Evolutionary conservation across 92 coral and sea anemone genomes (phyloP), one percentile per base, ranked within the genome.

Genomic region (Porites evermanni): DNA sequence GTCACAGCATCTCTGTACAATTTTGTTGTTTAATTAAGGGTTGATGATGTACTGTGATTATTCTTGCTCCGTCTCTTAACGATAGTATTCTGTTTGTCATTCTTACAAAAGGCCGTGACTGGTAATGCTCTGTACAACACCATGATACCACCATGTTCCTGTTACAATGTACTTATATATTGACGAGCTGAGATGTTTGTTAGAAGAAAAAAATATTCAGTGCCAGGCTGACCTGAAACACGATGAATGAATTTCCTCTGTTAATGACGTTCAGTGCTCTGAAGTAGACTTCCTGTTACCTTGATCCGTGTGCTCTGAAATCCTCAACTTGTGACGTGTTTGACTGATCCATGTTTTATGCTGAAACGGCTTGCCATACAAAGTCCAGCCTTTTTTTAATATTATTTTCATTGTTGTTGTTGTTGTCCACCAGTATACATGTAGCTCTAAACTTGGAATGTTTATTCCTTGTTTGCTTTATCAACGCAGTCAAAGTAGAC

Each of bases 21-120:
- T 20, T 9, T 3, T 56, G 61, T 56, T 19, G 54, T 8, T 53
- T 74, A 53, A 5, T 3, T 38, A 53, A 2, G 23, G 53, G 18
- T 23, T 53, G 26, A 17, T 44, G 8, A 63, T 56, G 14, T 54
- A 56, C 17, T 56, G 47, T 38, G 67, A 16, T 7, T 21, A 7
- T 53, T 12, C 4, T 74, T 56, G 38, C 13, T 8, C 24, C 54
- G 64, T 81, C 54, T 81, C 75, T 19, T 80, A 80, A 82, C 70
- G 50, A 44, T 19, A 32, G 59, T 32, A 82, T 82, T 82, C 56
- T 82, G 79, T 82, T 82, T 82, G 86, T 82, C 79, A 82, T 82
- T 82, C 70, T 82, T 61, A 70, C 70, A 82, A 82, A 82, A 72
- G 86, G 78, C 86, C 58, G 72, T 80, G 84, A 68, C 84, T 80